Evolutionary conservation across 2,888 invertebrate genomes (phyloP).

Genomic region (Petrolisthes cinctipes): DNA sequence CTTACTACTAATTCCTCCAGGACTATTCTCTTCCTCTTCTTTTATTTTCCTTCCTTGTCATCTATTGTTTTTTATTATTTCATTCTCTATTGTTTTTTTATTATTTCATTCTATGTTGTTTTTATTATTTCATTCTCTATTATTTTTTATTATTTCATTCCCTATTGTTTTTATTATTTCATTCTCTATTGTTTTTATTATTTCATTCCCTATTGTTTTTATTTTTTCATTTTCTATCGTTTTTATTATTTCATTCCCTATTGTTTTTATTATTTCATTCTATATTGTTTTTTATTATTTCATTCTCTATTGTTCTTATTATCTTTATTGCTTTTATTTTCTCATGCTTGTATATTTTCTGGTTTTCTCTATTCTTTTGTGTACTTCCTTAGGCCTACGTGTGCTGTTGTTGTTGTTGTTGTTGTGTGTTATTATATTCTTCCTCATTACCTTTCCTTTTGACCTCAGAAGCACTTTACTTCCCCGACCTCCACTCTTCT

Average conservation of each 20-base stretch:
- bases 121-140: neutral
- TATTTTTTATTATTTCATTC: neutral
- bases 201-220: neutral
- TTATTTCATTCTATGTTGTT: neutral
- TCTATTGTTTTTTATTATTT: neutral
- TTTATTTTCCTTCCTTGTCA: neutral
- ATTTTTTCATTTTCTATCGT: neutral
- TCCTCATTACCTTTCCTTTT: no score
- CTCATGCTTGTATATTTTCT: neutral
- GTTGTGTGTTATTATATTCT: no score
- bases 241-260: neutral
- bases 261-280: neutral
- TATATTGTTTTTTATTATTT: neutral
- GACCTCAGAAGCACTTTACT: no score
- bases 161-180: neutral
- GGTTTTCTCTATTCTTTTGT: neutral
- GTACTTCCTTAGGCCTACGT: neutral
- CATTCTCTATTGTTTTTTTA: neutral
- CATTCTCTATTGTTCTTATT: neutral
- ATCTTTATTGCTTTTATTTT: neutral
- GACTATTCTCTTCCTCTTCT: no score
- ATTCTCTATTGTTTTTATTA: neutral
- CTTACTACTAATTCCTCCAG: neutral
- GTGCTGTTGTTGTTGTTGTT: neutral
- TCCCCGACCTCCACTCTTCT: no score